Evolutionary conservation across 64 coral and sea anemone species (phyloP).

Genomic region (Dendronephthya gigantea): DNA sequence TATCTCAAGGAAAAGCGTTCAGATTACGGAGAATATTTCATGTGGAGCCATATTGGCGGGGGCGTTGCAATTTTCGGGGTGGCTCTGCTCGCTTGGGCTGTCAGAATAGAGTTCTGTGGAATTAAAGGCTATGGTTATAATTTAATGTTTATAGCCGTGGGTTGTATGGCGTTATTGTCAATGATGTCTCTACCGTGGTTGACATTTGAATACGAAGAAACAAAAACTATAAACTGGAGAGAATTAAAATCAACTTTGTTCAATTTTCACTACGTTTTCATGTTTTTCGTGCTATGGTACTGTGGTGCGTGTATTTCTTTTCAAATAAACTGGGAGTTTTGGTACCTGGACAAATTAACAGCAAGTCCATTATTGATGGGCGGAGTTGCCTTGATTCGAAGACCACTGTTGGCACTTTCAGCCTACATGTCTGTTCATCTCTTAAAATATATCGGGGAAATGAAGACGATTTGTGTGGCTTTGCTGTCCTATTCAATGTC

Average conservation of each 20-base stretch:
- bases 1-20: slow-evolving; percentile 7
- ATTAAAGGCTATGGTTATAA: neutral
- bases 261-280: slow-evolving; percentile 4
- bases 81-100: neutral
- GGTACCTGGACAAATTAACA: neutral
- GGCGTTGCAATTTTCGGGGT: slow-evolving; percentile 1
- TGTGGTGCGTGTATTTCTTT: neutral
- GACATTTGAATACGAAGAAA: slow-evolving; percentile 21
- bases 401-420: too few species aligned
- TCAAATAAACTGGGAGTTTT: neutral
- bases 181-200: neutral
- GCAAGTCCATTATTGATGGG: neutral
- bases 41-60: slow-evolving; percentile 15
- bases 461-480: too few species aligned
- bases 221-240: slow-evolving; percentile 5
- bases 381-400: too few species aligned
- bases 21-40: slow-evolving; percentile 5
- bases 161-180: slow-evolving; percentile 4
- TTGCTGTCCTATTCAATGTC: too few species aligned
- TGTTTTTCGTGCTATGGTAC: neutral
- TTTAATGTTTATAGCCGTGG: slow-evolving; percentile 5
- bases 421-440: too few species aligned
- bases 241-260: slow-evolving; percentile 13
- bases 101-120: neutral
- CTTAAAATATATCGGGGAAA: too few species aligned